Evolutionary conservation across 1,140 invertebrate genomes (phyloP), one percentile per base, ranked within the genome.

Genomic region (Bilobella aurantiaca): DNA sequence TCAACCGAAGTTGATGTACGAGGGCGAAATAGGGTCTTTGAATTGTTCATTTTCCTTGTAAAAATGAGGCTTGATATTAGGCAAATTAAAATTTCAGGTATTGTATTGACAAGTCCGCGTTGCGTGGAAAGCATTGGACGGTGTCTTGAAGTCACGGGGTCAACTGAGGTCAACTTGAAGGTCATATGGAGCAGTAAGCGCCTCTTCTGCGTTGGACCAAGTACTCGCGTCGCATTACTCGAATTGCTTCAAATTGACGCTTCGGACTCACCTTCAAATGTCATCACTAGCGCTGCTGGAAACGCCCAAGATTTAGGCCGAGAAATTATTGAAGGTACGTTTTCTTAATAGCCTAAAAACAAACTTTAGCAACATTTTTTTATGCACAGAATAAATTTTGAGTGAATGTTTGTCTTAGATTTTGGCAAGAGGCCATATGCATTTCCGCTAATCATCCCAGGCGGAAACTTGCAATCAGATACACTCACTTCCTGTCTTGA

Each of bases 61-160:
- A n/a, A n/a, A 27, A n/a, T 57, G 53, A 27, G 5, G 8, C 53
- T 12, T 12, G 27, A 5, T 25, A 14, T 32, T 14, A 59, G 3
- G 18, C 18, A 28, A 62, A 37, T 46, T 62, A 8, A 8, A 18
- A 12, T 63, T 32, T 3, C 37, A 69, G 67, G 67, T 1, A 25
- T 69, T 3, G 65, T 69, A 28, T 56, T 65, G 2, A 65, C 67
- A 27, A 69, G 67, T 31, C 64, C 64, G 29, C 58, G 67, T 18
- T 69, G 67, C 29, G 67, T 65, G 16, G 58, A 65, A 53, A 69
- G 67, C 58, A 28, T 69, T 8, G 30, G 31, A 31, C 61, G 34
- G 30, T 53, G 58, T n/a, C n/a, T n/a, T n/a, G 0, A 12, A 32
- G 27, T 29, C 25, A 5, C 31, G 16, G 27, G 8, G 31, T 12